Evolutionary conservation across 2,113 vertebrate genomes (phyloP).

Genomic region (Toxotes chatareus): DNA sequence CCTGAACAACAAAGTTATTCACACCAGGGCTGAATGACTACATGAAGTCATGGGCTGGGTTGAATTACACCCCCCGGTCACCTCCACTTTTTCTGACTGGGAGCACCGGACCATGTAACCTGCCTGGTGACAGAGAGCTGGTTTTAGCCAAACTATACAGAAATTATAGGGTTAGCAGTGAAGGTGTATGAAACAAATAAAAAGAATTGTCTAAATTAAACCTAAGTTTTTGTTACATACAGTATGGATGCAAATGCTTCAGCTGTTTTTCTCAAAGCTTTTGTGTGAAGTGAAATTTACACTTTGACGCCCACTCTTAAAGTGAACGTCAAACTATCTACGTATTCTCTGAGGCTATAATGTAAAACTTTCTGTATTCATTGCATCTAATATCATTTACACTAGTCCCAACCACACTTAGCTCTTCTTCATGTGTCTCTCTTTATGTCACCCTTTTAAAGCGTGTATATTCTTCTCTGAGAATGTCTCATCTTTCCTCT

Average conservation of each 20-base stretch:
- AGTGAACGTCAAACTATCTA: not conserved
- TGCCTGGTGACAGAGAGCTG: slow-evolving; percentile 8
- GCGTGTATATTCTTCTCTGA: not conserved
- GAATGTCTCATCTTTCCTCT: slow-evolving; percentile 28
- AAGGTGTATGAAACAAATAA: not conserved
- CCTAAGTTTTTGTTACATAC: not conserved
- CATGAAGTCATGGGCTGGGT: slow-evolving; percentile 65
- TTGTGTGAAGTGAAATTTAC: not conserved
- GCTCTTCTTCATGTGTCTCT: not conserved
- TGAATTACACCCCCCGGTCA: slow-evolving; percentile 67
- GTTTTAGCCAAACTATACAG: slow-evolving; percentile 10
- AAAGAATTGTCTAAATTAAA: not conserved
- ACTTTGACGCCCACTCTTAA: not conserved
- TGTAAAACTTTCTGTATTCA: not conserved
- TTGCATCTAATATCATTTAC: not conserved
- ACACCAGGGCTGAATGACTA: slow-evolving; percentile 60
- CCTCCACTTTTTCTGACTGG: slow-evolving; percentile 48
- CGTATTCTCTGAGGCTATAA: not conserved
- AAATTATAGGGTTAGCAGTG: not conserved
- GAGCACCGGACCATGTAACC: slow-evolving; percentile 45
- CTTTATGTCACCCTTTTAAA: not conserved
- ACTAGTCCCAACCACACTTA: not conserved
- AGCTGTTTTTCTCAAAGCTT: not conserved
- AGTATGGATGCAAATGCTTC: not conserved
- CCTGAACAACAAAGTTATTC: slow-evolving; percentile 68